Evolutionary conservation across 2,888 invertebrate genomes (phyloP).

Genomic region (Steinernema scapterisci): DNA sequence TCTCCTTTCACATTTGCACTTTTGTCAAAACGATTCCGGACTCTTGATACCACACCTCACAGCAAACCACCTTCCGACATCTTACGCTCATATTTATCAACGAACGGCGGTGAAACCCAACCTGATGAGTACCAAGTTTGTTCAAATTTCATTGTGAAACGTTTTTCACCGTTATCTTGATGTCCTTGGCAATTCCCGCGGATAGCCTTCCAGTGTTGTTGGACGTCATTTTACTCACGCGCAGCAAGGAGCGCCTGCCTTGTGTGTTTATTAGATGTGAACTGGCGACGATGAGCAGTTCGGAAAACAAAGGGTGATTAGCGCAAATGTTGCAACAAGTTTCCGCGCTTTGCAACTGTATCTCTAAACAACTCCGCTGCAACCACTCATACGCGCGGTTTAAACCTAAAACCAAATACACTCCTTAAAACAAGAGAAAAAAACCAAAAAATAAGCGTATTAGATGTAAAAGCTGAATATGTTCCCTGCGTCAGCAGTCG

Average conservation of each 20-base stretch:
- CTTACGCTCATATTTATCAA: background rate
- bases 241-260: background rate
- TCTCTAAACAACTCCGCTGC: background rate
- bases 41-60: background rate
- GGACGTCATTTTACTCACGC: constrained; percentile 13
- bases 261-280: background rate
- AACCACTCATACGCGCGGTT: too few species aligned
- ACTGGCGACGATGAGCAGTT: background rate
- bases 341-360: background rate
- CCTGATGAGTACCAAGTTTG: constrained; percentile 30
- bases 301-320: constrained; percentile 29
- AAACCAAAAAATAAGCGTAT: too few species aligned
- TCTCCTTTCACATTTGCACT: background rate
- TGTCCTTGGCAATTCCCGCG: constrained; percentile 18
- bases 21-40: background rate
- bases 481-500: too few species aligned
- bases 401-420: too few species aligned
- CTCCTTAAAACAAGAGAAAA: too few species aligned
- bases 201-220: background rate
- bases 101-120: background rate
- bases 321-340: background rate
- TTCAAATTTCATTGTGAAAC: constrained; percentile 26
- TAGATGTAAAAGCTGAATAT: too few species aligned
- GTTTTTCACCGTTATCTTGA: constrained; percentile 27
- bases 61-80: background rate